Conservation (phyloP, 64 coral and sea anemone species). For the Montipora efflorescens region DNA sequence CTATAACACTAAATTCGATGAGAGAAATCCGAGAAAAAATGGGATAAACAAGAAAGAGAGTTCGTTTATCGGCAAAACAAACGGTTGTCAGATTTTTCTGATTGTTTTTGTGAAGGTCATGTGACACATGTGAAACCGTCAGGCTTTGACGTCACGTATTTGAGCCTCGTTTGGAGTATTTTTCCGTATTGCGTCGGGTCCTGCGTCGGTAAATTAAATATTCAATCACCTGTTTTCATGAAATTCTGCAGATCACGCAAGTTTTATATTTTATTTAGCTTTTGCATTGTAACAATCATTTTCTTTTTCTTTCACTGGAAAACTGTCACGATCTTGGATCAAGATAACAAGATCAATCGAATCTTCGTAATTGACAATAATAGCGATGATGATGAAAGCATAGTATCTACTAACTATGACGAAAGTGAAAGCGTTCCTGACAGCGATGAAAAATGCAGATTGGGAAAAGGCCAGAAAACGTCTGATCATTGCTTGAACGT, state of each 20-base stretch:
- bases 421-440: background rate
- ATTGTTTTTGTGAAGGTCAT: constrained; percentile 36
- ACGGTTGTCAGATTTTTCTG: background rate
- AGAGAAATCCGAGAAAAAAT: background rate
- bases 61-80: background rate
- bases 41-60: background rate
- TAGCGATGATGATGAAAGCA: too few species aligned
- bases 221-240: background rate
- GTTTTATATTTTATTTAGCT: constrained; percentile 11
- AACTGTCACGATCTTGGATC: constrained; percentile 8
- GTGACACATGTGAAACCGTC: constrained; percentile 1
- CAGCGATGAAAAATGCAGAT: background rate
- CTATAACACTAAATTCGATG: background rate
- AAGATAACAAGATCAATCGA: background rate
- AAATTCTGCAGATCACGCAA: background rate
- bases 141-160: constrained; percentile 21
- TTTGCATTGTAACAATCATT: background rate
- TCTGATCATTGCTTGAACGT: background rate
- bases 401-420: background rate
- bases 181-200: background rate
- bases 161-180: background rate
- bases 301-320: constrained; percentile 36
- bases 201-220: background rate
- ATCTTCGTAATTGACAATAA: background rate
- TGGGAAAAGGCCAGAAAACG: constrained; percentile 1